These are phyloP conservation scores for Caerostris darwini DNA, from an alignment of 1,140 invertebrate species.

Conservation along the genomic window DNA sequence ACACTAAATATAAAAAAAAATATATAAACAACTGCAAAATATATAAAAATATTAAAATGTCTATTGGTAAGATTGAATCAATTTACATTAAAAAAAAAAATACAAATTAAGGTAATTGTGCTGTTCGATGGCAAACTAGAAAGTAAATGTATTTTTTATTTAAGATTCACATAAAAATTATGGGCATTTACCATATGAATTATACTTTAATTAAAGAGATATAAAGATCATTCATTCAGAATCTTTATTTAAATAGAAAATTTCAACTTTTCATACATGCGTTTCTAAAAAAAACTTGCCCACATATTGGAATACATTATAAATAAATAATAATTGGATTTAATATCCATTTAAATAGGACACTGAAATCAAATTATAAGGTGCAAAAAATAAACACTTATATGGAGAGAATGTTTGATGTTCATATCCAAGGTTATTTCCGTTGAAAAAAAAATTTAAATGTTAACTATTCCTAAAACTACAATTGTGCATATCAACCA, in stretches of 20 bases:
- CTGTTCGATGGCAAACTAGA: no score
- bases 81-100: not conserved
- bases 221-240: not conserved
- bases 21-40: no score
- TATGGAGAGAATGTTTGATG: no score
- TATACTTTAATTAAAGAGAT: not conserved
- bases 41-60: no score
- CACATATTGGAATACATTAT: not conserved
- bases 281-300: not conserved
- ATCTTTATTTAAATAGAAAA: slow-evolving; percentile 41
- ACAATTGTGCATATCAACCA: not conserved
- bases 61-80: not conserved
- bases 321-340: not conserved
- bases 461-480: not conserved
- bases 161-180: no score
- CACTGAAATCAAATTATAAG: not conserved
- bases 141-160: no score
- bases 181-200: not conserved
- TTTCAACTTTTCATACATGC: not conserved
- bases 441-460: no score
- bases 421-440: no score
- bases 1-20: no score
- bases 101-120: not conserved
- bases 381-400: no score
- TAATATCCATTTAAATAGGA: not conserved